Base-by-base conservation (phyloP, 1,140 invertebrate species). In the Hyposmocoma kahamanoa region DNA sequence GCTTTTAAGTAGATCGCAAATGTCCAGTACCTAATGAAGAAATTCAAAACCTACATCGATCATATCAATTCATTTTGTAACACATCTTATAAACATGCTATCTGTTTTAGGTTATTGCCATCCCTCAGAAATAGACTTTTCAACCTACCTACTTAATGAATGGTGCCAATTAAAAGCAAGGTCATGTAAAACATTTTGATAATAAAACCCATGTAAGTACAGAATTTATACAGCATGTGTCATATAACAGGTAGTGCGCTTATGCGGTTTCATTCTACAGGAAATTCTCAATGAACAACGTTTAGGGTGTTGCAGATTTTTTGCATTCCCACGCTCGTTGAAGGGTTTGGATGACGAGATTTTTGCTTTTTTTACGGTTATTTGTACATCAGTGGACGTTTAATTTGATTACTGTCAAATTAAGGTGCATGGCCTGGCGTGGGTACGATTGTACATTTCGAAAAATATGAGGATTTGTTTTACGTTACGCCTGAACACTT, bases 261-360 rank as follows among this genome's bases (percentile, higher is more conserved):
- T 81, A 56, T 76, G 63, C 62, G 77, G 69, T 73, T 80, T 81
- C 77, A 50, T 72, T 59, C 69, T 76, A 73, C 77, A 81, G 76
- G 77, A 81, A 66, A 80, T 76, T 80, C 58, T 78, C 61, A 77
- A 81, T 81, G 75, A 72, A 77, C 70, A 51, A 53, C 56, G 44
- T 47, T 65, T 59, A 52, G 60, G 60, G 62, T 60, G 53, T 54
- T 53, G 48, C 41, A 48, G 28, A 26, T 26, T 81, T 82, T 81
- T 82, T 79, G 70, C 73, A 78, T 81, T 84, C 80, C 74, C 80
- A 84, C 80, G 77, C 42, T 63, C 30, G 34, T 38, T 48, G 55
- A 70, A 66, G 63, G 67, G 62, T 64, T 74, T 63, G 68, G 58
- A 69, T 62, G 58, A 53, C 56, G 56, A 53, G 43, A 30, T 22